These are phyloP conservation scores for Sebastes paucispinis DNA, from an alignment of 2,797 vertebrate genomes.

Conservation along the genomic window DNA sequence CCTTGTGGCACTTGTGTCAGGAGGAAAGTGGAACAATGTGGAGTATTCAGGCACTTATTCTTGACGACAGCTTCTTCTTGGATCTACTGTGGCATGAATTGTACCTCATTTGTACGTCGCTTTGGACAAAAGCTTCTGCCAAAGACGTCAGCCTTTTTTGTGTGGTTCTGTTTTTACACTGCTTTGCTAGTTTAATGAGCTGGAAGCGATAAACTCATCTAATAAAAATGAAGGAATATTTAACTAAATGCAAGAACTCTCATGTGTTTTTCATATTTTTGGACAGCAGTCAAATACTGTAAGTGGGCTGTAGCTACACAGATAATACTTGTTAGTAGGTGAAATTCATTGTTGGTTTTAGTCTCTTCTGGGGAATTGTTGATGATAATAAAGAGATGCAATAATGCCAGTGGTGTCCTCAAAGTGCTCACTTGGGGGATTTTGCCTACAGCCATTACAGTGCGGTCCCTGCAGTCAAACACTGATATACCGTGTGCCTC, in stretches of 20 bases:
- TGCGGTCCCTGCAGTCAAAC: neutral
- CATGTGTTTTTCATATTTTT: neutral
- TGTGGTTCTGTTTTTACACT: neutral
- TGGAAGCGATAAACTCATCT: neutral
- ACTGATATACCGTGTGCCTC: neutral
- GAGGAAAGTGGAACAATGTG: neutral
- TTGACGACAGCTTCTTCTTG: neutral
- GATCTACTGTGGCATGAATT: neutral
- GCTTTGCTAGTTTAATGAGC: constrained; percentile 13
- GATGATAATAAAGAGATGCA: neutral
- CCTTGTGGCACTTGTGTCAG: neutral
- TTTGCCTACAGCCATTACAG: neutral
- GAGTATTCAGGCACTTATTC: neutral
- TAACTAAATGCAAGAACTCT: neutral
- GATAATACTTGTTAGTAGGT: neutral
- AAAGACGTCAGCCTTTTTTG: neutral
- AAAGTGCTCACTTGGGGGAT: constrained; percentile 1
- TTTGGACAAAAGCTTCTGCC: neutral
- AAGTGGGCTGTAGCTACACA: neutral
- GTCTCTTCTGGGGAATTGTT: neutral
- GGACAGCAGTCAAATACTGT: neutral
- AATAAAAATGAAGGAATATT: neutral
- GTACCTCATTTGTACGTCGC: neutral
- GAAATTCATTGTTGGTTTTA: neutral
- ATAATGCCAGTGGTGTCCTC: neutral